Evolutionary conservation across 2,888 invertebrate genomes (phyloP).

Genomic region (Drosophila crucigera): DNA sequence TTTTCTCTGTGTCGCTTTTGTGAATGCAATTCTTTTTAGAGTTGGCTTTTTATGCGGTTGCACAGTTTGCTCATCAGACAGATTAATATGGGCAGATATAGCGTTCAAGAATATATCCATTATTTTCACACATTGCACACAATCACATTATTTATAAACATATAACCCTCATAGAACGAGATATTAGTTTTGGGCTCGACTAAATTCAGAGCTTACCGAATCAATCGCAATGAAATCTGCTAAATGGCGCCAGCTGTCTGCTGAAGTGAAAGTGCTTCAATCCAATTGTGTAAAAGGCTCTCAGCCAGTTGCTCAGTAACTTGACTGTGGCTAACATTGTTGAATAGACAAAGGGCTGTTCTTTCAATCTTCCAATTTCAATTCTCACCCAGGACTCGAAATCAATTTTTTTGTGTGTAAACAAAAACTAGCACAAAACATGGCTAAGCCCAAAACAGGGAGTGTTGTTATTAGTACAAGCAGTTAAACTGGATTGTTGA

Average conservation of each 20-base stretch:
- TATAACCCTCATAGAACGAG: neutral
- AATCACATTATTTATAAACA: neutral
- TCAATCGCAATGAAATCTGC: constrained; percentile 48
- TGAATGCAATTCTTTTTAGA: constrained; percentile 20
- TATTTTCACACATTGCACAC: neutral
- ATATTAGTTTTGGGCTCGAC: neutral
- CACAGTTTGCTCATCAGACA: neutral
- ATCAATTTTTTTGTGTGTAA: constrained; percentile 38
- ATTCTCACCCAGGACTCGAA: constrained; percentile 33
- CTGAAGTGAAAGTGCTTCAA: constrained; percentile 28
- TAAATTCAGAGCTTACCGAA: constrained; percentile 7
- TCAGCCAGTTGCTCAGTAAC: constrained; percentile 35
- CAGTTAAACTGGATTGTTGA: constrained; percentile 14
- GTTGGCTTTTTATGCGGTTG: neutral
- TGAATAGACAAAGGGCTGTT: constrained; percentile 16
- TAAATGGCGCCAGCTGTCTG: constrained; percentile 10
- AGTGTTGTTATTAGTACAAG: constrained; percentile 25
- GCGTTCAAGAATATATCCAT: neutral
- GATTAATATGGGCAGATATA: neutral
- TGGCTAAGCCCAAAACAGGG: constrained; percentile 28
- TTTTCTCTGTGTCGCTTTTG: constrained; percentile 10
- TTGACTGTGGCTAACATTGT: constrained; percentile 59
- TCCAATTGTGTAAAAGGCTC: constrained; percentile 28
- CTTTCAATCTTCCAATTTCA: neutral
- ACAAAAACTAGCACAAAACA: neutral